Percentiles rank a stretch among this genome's conserved stretches.
Evolutionary conservation across 92 coral and sea anemone genomes (phyloP).

Genomic region (Chrysogorgia sp.): DNA sequence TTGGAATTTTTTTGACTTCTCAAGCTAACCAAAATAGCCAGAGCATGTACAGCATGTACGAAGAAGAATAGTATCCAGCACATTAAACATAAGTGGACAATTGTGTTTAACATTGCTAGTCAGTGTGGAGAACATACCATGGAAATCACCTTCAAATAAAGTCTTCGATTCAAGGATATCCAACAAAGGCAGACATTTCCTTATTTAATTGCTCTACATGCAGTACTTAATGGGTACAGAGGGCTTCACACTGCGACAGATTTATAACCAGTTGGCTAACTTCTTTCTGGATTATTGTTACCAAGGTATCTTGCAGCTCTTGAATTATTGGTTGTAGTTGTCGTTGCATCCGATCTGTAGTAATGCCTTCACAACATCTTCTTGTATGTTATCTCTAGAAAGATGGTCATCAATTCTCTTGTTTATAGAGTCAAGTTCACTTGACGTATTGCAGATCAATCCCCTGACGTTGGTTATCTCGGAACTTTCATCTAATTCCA

Average conservation of each 20-base stretch:
- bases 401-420: background rate
- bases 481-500: background rate
- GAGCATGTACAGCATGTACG: too few species aligned
- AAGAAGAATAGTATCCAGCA: constrained; percentile 40
- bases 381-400: background rate
- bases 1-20: too few species aligned
- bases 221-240: constrained; percentile 32
- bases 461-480: background rate
- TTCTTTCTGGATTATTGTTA: constrained; percentile 18
- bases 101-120: constrained; percentile 21
- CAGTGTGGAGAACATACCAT: constrained; percentile 29
- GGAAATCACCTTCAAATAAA: constrained; percentile 19
- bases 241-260: constrained; percentile 20
- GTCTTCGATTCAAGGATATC: constrained; percentile 21
- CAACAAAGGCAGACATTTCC: constrained; percentile 27
- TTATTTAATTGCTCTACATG: constrained; percentile 22
- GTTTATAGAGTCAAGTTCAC: background rate
- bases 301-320: constrained; percentile 16
- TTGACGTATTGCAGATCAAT: background rate
- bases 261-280: constrained; percentile 27
- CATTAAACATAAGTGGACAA: constrained; percentile 40
- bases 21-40: too few species aligned
- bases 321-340: constrained; percentile 30
- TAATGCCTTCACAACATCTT: constrained; percentile 14
- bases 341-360: constrained; percentile 29